Conservation (phyloP, 2,113 vertebrate species). For the Phoenicopterus ruber region DNA sequence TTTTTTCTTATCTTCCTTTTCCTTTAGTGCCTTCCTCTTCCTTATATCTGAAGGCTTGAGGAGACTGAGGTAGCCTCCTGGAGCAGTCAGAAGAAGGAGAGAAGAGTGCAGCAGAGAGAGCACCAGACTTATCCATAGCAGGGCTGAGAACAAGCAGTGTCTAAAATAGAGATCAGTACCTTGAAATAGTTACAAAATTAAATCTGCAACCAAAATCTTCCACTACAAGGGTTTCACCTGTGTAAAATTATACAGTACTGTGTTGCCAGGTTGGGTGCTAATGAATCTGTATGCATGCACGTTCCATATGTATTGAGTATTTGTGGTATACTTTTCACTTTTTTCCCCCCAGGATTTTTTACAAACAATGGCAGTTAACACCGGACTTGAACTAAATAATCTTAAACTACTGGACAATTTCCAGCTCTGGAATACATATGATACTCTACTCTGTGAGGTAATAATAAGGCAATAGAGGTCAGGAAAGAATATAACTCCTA, state of each 20-base stretch:
- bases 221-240: background rate
- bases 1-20: background rate
- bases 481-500: background rate
- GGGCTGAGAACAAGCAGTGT: background rate
- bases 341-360: conserved; percentile 65
- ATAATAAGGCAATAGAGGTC: background rate
- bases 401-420: conserved; percentile 50
- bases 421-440: conserved; percentile 72
- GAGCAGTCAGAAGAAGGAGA: background rate
- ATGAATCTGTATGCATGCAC: background rate
- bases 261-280: background rate
- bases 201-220: background rate
- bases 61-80: background rate
- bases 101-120: background rate
- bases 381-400: conserved; percentile 56
- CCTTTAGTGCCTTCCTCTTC: background rate
- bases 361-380: conserved; percentile 50
- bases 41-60: background rate
- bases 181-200: background rate
- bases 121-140: background rate
- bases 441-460: conserved; percentile 78
- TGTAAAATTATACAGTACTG: background rate
- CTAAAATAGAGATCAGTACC: background rate
- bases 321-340: background rate
- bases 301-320: background rate